Base-by-base conservation (phyloP, 2,888 invertebrate genomes). In the Drosophila flavopinicola region DNA sequence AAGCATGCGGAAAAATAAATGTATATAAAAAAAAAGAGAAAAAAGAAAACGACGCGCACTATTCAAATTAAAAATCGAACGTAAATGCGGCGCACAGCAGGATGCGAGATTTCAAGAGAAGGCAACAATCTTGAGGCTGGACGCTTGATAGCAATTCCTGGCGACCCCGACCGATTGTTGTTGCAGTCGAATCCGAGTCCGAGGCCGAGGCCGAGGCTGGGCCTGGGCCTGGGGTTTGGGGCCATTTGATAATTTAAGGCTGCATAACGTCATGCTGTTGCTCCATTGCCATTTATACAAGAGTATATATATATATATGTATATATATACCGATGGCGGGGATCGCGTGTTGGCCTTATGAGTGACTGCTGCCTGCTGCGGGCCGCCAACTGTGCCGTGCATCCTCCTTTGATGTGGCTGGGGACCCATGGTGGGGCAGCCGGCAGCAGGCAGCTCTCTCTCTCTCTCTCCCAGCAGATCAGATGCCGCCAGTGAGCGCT, bases 381-480 rank as follows among this genome's bases (percentile, higher is more conserved):
- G 80, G 88, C 78, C 85, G 75, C 86, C 88, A 61, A 86, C 84
- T 85, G 88, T 85, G 88, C 85, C 82, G 85, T 71, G 79, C 73
- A 87, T 89, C 88, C 88, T 89, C 88, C 90, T 90, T 90, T 90
- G 90, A 89, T 89, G 90, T 90, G 78, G 78, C 75, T 70, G 80
- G 75, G 80, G 75, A 68, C 75, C 72, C 78, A 77, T 76, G 80
- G 74, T 66, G 74, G 65, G 65, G 65, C 57, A 41, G 24, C 23
- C 32, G 23, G 38, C 17, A 17, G 29, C 15, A 37, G n/a, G n/a
- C 9, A 17, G 41, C 25, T 29, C n/a, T 9, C 37, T 37, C 37
- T 37, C 37, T 15, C 25, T 47, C 6, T 27, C 23, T 37, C 24
- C 10, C 35, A 37, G 13, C 60, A 51, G 48, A 41, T n/a, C n/a